A percentile compares a stretch with the other conserved stretches of the same genome.
Conservation (phyloP, 2,888 invertebrate species). For the Chamaedrilus cognettii region DNA sequence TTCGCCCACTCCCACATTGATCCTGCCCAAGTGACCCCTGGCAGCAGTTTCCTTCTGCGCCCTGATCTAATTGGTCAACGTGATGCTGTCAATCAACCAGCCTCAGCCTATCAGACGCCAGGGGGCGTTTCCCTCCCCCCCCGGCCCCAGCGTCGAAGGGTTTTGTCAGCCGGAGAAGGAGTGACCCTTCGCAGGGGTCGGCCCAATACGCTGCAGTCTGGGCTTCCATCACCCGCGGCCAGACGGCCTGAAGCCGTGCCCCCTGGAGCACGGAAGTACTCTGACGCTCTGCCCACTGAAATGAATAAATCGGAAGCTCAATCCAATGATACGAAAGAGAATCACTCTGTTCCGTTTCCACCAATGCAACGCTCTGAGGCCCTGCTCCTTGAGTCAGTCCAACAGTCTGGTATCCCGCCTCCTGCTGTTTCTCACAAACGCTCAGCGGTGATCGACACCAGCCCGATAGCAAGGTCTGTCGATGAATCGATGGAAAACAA, state of each 20-base stretch:
- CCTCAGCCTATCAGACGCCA: too few species aligned
- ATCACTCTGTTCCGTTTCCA: neutral
- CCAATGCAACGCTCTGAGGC: neutral
- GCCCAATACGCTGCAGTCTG: constrained; percentile 49
- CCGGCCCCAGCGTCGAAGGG: neutral
- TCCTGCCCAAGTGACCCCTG: too few species aligned
- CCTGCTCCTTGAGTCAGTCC: neutral
- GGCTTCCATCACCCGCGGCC: constrained; percentile 35
- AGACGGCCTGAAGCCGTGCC: neutral
- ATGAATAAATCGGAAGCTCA: too few species aligned
- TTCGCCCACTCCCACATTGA: too few species aligned
- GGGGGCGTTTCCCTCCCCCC: neutral
- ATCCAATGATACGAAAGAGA: neutral
- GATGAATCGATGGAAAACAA: neutral
- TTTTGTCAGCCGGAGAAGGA: constrained; percentile 11
- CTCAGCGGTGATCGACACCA: constrained; percentile 27
- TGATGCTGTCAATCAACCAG: too few species aligned
- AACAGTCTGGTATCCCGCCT: neutral
- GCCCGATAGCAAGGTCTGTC: constrained; percentile 24
- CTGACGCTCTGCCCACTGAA: too few species aligned
- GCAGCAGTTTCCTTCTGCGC: too few species aligned
- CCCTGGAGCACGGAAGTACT: neutral
- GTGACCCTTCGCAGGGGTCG: constrained; percentile 39
- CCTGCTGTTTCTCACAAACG: neutral
- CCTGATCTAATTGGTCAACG: too few species aligned